Evolutionary conservation across 92 coral and sea anemone genomes (phyloP), one percentile per base, ranked within the genome.

Genomic region (Porites lobata): DNA sequence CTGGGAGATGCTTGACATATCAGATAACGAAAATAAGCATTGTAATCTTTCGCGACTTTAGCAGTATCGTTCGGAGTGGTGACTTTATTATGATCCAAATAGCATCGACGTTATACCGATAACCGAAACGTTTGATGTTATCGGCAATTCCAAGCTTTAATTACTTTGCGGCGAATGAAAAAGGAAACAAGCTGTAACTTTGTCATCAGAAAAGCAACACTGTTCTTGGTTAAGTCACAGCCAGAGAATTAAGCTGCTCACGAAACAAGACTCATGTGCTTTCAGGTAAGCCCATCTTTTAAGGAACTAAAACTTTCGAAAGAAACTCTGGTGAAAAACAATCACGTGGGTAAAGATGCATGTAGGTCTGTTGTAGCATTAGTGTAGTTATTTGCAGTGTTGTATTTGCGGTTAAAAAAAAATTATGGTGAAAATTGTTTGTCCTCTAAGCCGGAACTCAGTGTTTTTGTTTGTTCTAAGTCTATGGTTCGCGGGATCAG

Each of bases 111-210:
- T 20, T 63, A 69, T 69, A 70, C 69, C 69, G 77, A 70, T 20
- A 29, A 57, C 47, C 32, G 72, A 80, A 66, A 50, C 43, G 18
- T 18, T 9, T 15, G 77, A 38, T 62, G 58, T 79, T 79, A 79
- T 79, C 83, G 64, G 61, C 10, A 64, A 26, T 18, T 79, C 32
- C 6, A 54, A 79, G 7, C 73, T 59, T 64, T 29, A 56, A 67
- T 56, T 56, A 77, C 61, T 57, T 29, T 21, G 68, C 21, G 19
- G 22, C 19, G 12, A 53, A 38, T 38, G 6, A 38, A 38, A 22
- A 65, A 54, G 47, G 73, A 79, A 64, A 79, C 47, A 50, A 63
- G 8, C 58, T 11, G 51, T 7, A 22, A 13, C 11, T 53, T 65
- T 50, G 59, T 15, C 24, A 59, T 20, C 14, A 4, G 47, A 79